These are phyloP conservation scores for Scelioninae gen. 2 DNA, from an alignment of 2,888 invertebrate genomes.

Conservation along the genomic window DNA sequence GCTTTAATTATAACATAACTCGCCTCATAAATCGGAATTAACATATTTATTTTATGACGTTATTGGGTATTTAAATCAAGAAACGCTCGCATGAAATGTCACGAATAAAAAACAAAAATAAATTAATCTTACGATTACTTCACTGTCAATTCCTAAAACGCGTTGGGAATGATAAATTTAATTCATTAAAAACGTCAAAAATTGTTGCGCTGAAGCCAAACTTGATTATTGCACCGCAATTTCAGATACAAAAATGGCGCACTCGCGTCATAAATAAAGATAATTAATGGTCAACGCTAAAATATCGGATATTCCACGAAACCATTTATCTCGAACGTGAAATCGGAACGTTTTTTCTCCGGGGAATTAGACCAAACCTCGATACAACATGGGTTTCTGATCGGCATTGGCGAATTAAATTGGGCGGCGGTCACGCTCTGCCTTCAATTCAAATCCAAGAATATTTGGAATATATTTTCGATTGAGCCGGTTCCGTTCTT, in stretches of 20 bases:
- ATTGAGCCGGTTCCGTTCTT: too few species aligned
- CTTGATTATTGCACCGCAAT: conserved; percentile 3
- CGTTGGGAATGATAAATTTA: background rate
- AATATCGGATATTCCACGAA: conserved; percentile 25
- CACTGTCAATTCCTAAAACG: too few species aligned
- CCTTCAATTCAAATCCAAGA: conserved; percentile 17
- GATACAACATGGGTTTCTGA: conserved; percentile 17
- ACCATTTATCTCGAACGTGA: conserved; percentile 27
- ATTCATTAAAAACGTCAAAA: background rate
- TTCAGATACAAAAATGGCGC: background rate
- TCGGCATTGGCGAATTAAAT: conserved; percentile 18
- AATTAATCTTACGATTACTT: too few species aligned
- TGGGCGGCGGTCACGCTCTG: conserved; percentile 6
- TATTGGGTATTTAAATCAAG: too few species aligned
- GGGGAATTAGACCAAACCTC: conserved; percentile 28
- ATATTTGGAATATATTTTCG: conserved; percentile 16
- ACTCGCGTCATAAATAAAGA: conserved; percentile 18
- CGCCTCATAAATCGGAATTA: too few species aligned
- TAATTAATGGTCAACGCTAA: conserved; percentile 19
- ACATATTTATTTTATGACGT: too few species aligned
- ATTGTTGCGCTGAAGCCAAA: background rate
- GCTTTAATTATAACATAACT: too few species aligned
- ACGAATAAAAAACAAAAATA: too few species aligned
- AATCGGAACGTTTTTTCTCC: conserved; percentile 26
- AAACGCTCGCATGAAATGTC: too few species aligned